Conservation (phyloP, 2,797 vertebrate species). For the Ciconia nigra region DNA sequence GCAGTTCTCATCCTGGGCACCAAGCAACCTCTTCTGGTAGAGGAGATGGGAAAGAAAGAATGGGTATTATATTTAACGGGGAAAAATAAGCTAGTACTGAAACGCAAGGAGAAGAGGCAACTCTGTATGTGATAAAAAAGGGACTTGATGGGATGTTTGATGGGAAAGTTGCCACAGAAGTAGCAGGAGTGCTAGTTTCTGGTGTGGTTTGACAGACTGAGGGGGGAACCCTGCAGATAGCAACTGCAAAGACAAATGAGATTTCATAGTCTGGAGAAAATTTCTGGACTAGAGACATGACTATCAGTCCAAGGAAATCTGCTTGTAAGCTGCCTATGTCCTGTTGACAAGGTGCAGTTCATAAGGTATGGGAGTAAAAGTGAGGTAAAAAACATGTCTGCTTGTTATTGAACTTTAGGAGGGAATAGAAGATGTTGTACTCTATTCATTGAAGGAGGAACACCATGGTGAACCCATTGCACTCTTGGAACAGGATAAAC, state of each 20-base stretch:
- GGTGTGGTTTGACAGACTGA: neutral
- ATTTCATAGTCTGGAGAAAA: neutral
- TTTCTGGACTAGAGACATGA: neutral
- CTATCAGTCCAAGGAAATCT: neutral
- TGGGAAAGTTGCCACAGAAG: neutral
- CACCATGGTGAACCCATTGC: fast-evolving
- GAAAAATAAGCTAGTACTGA: neutral
- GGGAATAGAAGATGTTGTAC: neutral
- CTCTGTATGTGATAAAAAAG: neutral
- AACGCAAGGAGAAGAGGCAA: neutral
- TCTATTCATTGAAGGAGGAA: neutral
- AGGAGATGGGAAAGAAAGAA: neutral
- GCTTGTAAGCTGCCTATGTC: neutral
- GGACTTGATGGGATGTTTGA: neutral
- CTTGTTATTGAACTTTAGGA: neutral
- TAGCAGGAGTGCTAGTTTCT: neutral
- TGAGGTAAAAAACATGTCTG: neutral
- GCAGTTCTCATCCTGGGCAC: neutral
- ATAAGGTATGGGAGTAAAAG: neutral
- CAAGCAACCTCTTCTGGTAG: neutral
- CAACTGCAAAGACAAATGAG: neutral
- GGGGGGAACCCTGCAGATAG: neutral
- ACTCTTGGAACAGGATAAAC: neutral
- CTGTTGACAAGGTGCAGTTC: neutral
- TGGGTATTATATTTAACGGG: neutral